A percentile compares a stretch with the other conserved stretches of the same genome.
These are phyloP conservation scores for Oryzias melastigma DNA, from an alignment of 2,113 vertebrate genomes.

Conservation along the genomic window DNA sequence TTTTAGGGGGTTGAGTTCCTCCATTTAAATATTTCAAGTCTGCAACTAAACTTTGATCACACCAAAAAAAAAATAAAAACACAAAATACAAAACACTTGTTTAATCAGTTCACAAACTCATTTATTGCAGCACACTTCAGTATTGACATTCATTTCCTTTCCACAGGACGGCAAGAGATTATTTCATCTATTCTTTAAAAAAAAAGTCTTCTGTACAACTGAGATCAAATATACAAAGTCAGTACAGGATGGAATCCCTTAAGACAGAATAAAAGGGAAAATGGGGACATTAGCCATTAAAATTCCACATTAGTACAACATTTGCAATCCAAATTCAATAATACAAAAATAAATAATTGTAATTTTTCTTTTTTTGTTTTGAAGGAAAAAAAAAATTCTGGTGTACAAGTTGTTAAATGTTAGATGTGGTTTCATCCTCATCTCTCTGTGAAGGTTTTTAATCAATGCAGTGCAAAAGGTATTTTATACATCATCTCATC, in stretches of 20 bases:
- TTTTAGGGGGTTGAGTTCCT: too few species aligned
- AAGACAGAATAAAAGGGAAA: constrained; percentile 28
- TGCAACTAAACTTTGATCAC: too few species aligned
- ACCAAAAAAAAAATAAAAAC: background rate
- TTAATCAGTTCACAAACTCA: constrained; percentile 61
- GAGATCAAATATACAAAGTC: constrained; percentile 51
- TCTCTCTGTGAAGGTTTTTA: constrained; percentile 8
- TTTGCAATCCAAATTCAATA: constrained; percentile 48
- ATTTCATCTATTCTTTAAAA: constrained; percentile 45
- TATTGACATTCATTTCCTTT: constrained; percentile 70
- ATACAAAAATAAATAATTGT: constrained; percentile 72
- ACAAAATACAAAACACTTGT: background rate
- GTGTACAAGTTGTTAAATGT: constrained; percentile 17
- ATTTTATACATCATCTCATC: constrained; percentile 47
- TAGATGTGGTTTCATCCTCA: constrained; percentile 15
- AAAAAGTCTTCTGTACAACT: constrained; percentile 56
- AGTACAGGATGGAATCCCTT: constrained; percentile 38
- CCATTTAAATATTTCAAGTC: too few species aligned
- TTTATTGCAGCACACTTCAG: constrained; percentile 73
- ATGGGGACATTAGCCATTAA: constrained; percentile 42
- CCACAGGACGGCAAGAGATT: constrained; percentile 69
- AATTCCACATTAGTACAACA: constrained; percentile 32
- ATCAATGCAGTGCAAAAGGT: constrained; percentile 62
- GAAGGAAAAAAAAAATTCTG: constrained; percentile 12
- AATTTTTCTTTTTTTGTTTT: constrained; percentile 32